Conservation (phyloP, 2,113 vertebrate genomes). For the Sterna hirundo region DNA sequence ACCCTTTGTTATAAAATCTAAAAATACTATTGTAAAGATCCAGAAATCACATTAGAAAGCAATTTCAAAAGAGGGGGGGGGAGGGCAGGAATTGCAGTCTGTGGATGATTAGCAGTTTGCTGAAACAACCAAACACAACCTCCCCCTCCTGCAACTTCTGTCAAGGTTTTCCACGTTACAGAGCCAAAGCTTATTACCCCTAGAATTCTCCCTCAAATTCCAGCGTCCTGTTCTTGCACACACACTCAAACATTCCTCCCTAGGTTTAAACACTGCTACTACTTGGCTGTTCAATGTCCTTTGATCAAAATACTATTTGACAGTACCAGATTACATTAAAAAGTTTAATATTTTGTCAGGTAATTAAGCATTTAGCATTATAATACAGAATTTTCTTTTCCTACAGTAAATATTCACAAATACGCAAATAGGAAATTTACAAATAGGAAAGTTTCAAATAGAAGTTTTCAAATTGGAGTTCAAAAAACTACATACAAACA, state of each 20-base stretch:
- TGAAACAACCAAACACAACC: neutral
- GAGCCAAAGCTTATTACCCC: neutral
- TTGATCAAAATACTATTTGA: neutral
- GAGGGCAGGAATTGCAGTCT: neutral
- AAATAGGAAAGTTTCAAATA: neutral
- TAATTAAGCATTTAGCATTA: neutral
- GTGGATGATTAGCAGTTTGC: neutral
- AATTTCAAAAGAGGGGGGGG: neutral
- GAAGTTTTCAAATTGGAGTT: neutral
- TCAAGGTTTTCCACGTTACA: neutral
- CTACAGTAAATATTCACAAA: neutral
- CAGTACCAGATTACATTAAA: neutral
- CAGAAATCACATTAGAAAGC: neutral
- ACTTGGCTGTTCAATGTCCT: neutral
- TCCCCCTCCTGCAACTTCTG: neutral
- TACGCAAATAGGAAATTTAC: too few species aligned
- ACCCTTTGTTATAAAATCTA: neutral
- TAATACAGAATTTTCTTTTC: neutral
- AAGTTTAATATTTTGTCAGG: neutral
- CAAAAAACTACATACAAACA: neutral
- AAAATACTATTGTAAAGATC: neutral
- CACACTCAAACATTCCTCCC: neutral
- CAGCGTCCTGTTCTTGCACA: neutral
- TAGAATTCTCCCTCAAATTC: neutral
- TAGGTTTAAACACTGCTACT: neutral